Base-by-base conservation (phyloP, 2,888 invertebrate species). In the Thalpophila matura region DNA sequence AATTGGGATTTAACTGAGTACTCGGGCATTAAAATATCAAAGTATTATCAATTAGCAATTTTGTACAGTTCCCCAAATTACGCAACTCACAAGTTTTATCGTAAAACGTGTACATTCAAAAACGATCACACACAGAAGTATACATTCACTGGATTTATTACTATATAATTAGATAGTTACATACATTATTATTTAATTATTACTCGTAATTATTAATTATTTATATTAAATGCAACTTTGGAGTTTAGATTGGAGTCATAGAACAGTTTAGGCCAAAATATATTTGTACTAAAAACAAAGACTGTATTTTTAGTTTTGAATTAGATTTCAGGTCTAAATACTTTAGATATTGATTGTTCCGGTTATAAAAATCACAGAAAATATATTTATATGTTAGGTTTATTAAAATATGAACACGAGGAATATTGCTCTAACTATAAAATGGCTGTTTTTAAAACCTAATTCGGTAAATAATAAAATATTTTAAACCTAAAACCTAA, bases 261-360 rank as follows among this genome's bases (percentile, higher is more conserved):
- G 40, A 49, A 59, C 26, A 58, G 37, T 54, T 75, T 78, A 79
- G 79, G 77, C 77, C 77, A 73, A 69, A 47, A n/a, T 63, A 40
- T 60, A 38, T 62, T 62, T 59, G 35, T 68, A 68, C 51, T 58
- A 53, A 47, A 67, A 69, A 55, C 14, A 9, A 66, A 38, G n/a
- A 31, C 10, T 12, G 10, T 16, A n/a, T 35, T n/a, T 29, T 18
- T 31, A n/a, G 14, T 33, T 50, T 38, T 5, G 3, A 35, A 27
- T 26, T 1, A 22, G 4, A 16, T 51, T 47, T 53, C 33, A 18
- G 43, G 5, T 49, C 38, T 54, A 4, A 24, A 42, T 26, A 54
- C 20, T 12, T 38, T 18, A 7, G n/a, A n/a, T n/a, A n/a, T n/a
- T 18, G 1, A 18, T 26, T 20, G 10, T 27, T 2, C 16, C 6